Conservation (phyloP, 2,113 vertebrate genomes). For the Leucopsar rothschildi region DNA sequence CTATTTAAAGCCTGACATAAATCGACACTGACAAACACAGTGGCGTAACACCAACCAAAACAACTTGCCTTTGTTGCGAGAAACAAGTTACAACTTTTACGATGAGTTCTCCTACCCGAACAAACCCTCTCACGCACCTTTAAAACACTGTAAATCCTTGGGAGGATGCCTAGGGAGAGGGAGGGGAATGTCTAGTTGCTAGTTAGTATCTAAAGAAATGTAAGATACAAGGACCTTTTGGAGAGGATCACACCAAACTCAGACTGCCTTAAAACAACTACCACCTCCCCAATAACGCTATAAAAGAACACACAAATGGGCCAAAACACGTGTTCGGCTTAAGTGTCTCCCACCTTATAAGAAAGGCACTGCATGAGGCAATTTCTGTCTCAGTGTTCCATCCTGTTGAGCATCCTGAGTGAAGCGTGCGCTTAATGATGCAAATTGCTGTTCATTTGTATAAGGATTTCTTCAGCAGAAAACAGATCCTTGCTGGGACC, state of each 20-base stretch:
- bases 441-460: neutral
- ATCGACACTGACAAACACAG: neutral
- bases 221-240: neutral
- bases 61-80: neutral
- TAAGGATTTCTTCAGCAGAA: neutral
- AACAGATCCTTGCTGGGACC: neutral
- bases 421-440: rapidly evolving
- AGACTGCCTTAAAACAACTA: neutral
- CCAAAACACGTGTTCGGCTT: neutral
- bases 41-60: neutral
- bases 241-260: neutral
- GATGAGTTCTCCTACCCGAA: neutral
- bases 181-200: neutral
- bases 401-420: neutral
- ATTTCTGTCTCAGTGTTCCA: neutral
- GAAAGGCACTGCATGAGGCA: neutral
- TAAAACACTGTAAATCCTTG: neutral
- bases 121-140: neutral
- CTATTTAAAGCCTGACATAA: constrained; percentile 20
- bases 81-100: neutral
- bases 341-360: neutral
- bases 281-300: neutral
- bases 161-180: neutral
- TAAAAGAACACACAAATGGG: neutral
- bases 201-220: neutral